Evolutionary conservation across 2,113 vertebrate species (phyloP), one percentile per base, ranked within the genome.

Genomic region (Trichomycterus rosablanca): DNA sequence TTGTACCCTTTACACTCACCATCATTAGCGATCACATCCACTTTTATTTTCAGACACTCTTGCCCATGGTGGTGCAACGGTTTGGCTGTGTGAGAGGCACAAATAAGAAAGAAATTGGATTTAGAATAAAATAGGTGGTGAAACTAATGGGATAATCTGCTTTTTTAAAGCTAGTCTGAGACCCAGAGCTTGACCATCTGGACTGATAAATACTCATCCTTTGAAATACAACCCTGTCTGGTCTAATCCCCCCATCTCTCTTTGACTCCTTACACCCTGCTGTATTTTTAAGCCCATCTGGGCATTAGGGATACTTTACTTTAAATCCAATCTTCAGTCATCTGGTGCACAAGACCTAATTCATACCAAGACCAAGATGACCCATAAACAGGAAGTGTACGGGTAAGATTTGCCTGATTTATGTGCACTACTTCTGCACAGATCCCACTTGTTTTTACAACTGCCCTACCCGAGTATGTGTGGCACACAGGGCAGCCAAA

Each of bases 51-150:
- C 66, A 97, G 81, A 73, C 95, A 97, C 3, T 75, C 80, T 26
- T 90, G 77, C 2, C 92, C 88, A 0, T 91, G 89, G 53, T 86
- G 91, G 67, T 93, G 88, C 53, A 94, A 87, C 24, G 92, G 91
- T 71, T 95, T 95, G 55, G 93, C 95, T 97, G 78, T 1, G 18
- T 59, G 54, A 76, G 59, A 32, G 15, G 23, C 34, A 30, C 11
- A 59, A 55, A 50, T 53, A 14, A 43, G 19, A 74, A 74, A 67
- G 24, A 58, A 7, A 16, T 75, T 72, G 19, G 9, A 14, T 61
- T 20, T n/a, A 28, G 18, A 19, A 37, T 14, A 24, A 22, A 30
- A 59, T 14, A 23, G 5, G 7, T 32, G 55, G 26, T 43, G 45
- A 63, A 63, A 63, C 74, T 83, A 77, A 81, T 76, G 67, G 76